phyloP scores from a whole-genome alignment of 1,140 invertebrate species.

The Drosophila dunni region DNA sequence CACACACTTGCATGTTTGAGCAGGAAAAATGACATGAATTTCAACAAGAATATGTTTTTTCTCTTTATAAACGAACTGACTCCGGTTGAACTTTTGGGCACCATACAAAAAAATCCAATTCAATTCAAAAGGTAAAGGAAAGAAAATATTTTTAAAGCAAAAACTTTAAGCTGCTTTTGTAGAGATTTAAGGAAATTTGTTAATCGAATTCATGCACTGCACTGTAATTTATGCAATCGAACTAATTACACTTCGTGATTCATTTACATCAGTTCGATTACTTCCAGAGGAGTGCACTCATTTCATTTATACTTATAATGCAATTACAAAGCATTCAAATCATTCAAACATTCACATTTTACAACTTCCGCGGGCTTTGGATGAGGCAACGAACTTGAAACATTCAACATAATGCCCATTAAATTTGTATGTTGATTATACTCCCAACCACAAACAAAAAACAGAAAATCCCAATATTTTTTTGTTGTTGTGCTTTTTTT shows the following conservation, averaged over 20 bases:
- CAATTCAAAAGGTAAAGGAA: too few species aligned
- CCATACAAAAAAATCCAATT: too few species aligned
- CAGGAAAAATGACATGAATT: constrained; percentile 2
- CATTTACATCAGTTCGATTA: neutral
- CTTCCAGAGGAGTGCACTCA: neutral
- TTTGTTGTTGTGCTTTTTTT: constrained; percentile 1
- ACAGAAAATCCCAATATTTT: constrained; percentile 21
- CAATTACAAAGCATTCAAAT: constrained; percentile 37
- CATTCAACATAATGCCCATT: constrained; percentile 42
- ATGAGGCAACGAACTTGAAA: constrained; percentile 66
- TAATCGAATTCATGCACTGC: neutral
- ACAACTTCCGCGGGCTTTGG: constrained; percentile 55
- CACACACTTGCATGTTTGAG: constrained; percentile 3
- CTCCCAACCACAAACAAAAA: neutral
- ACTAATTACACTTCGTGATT: constrained; percentile 12
- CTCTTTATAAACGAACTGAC: too few species aligned
- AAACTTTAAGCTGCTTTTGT: too few species aligned
- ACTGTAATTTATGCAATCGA: neutral
- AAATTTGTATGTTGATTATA: constrained; percentile 39
- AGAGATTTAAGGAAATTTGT: too few species aligned
- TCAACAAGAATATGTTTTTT: too few species aligned
- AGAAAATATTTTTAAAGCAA: too few species aligned
- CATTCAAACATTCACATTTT: constrained; percentile 40
- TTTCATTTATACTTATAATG: neutral
- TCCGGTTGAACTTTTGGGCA: too few species aligned